phyloP scores from a whole-genome alignment of 2,113 vertebrate species.

The Crocuta crocuta region DNA sequence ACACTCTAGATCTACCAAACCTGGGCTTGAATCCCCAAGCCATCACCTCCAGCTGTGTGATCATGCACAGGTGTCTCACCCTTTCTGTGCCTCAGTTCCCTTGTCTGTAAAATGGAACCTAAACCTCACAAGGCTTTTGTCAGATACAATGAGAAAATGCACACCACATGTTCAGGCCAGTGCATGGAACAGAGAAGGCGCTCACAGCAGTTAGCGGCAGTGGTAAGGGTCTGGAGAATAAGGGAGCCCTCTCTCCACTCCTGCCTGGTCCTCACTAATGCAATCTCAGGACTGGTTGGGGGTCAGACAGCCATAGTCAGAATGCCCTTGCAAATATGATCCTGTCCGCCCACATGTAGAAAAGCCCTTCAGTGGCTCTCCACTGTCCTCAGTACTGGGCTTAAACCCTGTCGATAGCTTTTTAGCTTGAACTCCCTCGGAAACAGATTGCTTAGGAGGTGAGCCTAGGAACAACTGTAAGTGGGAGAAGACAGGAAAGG shows the following conservation, averaged over 20 bases:
- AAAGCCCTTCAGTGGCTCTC: neutral
- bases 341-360: neutral
- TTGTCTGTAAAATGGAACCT: neutral
- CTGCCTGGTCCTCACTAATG: neutral
- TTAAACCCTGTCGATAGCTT: neutral
- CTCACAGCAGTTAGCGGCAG: rapidly evolving
- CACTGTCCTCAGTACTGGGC: neutral
- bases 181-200: neutral
- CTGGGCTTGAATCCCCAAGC: neutral
- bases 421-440: neutral
- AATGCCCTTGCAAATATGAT: neutral
- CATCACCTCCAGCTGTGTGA: neutral
- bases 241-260: neutral
- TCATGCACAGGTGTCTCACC: neutral
- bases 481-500: neutral
- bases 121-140: neutral
- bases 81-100: neutral
- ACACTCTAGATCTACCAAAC: neutral
- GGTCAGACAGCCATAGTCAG: neutral
- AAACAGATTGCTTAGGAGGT: neutral
- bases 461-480: neutral
- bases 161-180: neutral
- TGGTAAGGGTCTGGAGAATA: neutral
- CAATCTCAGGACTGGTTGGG: neutral
- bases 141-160: neutral